Conservation (phyloP, 2,113 vertebrate genomes). For the Cacatua alba region DNA sequence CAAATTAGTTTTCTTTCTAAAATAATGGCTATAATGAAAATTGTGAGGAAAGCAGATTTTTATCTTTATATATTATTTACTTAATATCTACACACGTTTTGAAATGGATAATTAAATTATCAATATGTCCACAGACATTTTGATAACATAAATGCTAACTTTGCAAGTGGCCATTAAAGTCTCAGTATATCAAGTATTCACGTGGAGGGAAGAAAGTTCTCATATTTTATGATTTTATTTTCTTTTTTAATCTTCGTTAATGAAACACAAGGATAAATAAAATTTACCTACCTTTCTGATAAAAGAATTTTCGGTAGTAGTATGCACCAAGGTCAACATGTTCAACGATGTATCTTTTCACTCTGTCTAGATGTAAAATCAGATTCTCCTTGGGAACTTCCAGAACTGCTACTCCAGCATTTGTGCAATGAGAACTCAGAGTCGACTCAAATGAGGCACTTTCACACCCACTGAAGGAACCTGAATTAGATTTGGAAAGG, state of each 20-base stretch:
- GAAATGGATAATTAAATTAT: neutral
- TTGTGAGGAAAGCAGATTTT: neutral
- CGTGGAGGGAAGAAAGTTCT: neutral
- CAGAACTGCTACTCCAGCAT: slow-evolving; percentile 91
- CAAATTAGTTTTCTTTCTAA: neutral
- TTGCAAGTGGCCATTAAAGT: neutral
- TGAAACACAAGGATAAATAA: neutral
- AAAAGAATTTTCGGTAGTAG: slow-evolving; percentile 93
- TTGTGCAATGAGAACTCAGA: slow-evolving; percentile 90
- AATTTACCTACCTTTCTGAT: slow-evolving; percentile 86
- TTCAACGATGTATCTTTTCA: slow-evolving; percentile 92
- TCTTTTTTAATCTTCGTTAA: neutral
- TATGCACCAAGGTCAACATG: slow-evolving; percentile 94
- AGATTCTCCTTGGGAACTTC: slow-evolving; percentile 91
- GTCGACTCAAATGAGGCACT: slow-evolving; percentile 89
- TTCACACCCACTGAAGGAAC: slow-evolving; percentile 82
- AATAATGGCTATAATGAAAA: neutral
- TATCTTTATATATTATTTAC: neutral
- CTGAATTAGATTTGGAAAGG: slow-evolving; percentile 89
- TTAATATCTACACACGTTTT: neutral
- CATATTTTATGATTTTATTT: neutral
- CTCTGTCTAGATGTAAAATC: slow-evolving; percentile 84
- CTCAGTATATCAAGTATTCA: neutral
- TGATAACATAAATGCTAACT: neutral
- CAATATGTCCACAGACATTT: neutral